phyloP scores from a whole-genome alignment of 2,888 invertebrate genomes.

The Escarpia spicata region DNA sequence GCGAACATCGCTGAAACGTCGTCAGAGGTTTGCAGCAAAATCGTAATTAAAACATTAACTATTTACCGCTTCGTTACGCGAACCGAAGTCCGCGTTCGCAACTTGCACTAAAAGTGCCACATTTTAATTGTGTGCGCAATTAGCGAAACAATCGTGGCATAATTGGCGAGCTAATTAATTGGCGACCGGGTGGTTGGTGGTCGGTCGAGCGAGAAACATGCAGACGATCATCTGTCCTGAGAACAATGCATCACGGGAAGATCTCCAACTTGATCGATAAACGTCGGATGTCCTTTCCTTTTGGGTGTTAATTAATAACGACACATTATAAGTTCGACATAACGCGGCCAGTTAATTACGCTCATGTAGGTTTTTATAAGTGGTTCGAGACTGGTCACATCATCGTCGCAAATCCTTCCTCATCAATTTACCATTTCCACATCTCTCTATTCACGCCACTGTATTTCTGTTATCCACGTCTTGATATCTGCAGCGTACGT shows the following conservation, averaged over 20 bases:
- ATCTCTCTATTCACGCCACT: neutral
- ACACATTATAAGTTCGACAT: neutral
- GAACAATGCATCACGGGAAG: neutral
- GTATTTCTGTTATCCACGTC: neutral
- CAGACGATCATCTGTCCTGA: neutral
- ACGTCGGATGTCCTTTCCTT: neutral
- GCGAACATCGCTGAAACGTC: slow-evolving; percentile 3
- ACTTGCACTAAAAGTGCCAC: slow-evolving; percentile 12
- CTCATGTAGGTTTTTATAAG: no score
- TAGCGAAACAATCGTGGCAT: neutral
- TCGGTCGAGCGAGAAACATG: neutral
- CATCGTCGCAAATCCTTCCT: neutral
- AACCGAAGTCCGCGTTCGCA: neutral
- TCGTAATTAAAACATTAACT: slow-evolving; percentile 13
- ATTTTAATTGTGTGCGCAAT: slow-evolving; percentile 13
- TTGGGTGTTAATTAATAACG: neutral
- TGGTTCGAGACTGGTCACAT: neutral
- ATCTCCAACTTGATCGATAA: neutral
- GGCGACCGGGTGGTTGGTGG: neutral
- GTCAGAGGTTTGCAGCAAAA: neutral
- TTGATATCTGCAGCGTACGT: neutral
- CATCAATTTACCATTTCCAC: neutral
- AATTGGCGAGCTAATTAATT: slow-evolving; percentile 11
- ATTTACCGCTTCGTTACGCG: neutral
- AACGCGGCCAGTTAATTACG: no score